Evolutionary conservation across 2,888 invertebrate species (phyloP), one percentile per base, ranked within the genome.

Genomic region (Drosophila silvestris): DNA sequence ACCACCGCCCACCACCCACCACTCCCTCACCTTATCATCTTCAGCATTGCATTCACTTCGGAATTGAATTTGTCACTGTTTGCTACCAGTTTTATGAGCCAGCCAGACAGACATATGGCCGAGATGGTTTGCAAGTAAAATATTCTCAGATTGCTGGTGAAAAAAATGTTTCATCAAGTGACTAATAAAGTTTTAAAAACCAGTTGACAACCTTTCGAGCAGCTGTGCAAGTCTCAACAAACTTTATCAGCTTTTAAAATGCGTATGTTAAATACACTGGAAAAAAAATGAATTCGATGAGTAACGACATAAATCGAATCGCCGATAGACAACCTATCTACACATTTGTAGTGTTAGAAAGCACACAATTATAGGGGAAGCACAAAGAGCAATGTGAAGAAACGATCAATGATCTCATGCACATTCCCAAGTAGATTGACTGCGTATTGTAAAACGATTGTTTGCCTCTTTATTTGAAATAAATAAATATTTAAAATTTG

Each of bases 41-140:
- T n/a, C 28, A 37, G 26, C 16, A 14, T 68, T 26, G 41, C 33
- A 32, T 30, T 44, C 50, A 44, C 54, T 57, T 58, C 57, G 73
- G 69, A 81, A 81, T 79, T 81, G 65, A 54, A 73, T 79, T 79
- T 77, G 68, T 68, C 68, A 68, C 41, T 32, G 33, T 47, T 47
- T 41, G 78, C 32, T 59, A 74, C 74, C 62, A 75, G 62, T 68
- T 76, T 68, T 61, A 72, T 35, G 63, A 56, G 53, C 53, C 35
- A 53, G 10, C 22, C 51, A 59, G 39, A 47, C 57, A 57, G 57
- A n/a, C 47, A 69, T 62, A 37, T 56, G 52, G 70, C 50, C 64
- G 54, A 59, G 59, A 56, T 44, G 53, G 66, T 50, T 77, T 61
- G 52, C 44, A 53, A 60, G 75, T 78, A 51, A 70, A 79, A 67